Evolutionary conservation across 2,113 vertebrate species (phyloP), one percentile per base, ranked within the genome.

Genomic region (Oryzias woworae): DNA sequence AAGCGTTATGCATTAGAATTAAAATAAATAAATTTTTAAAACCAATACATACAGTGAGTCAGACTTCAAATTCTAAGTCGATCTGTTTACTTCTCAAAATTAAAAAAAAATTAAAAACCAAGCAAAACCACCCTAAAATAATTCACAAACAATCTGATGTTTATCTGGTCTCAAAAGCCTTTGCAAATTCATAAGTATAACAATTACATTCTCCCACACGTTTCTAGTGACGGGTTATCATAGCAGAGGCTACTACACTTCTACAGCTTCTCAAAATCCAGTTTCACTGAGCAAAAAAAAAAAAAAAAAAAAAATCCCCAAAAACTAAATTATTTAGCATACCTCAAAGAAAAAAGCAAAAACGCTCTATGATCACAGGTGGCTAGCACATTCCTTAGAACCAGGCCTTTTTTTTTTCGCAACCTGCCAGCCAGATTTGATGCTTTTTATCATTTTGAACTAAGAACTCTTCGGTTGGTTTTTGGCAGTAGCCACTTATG

Each of bases 21-120:
- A 89, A 89, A 91, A 90, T 89, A 92, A 91, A 91, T 88, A 87
- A 51, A 84, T 78, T 80, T 58, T 48, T 69, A 77, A 87, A 87
- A 89, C 83, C 84, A 90, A 90, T 81, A 91, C 86, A 88, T 89
- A 91, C 84, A 91, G 83, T 75, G 73, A 91, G 87, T 90, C 83
- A 80, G 90, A 88, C 87, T 80, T 84, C 82, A 90, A 90, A 82
- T 83, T 88, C 89, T 89, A 90, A 75, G 75, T 86, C 78, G 84
- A 79, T 58, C 66, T 79, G 61, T 61, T 74, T 76, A 50, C 81
- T 83, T 69, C 73, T 78, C 49, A 66, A 69, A 77, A 62, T 14
- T 53, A 7, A 50, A 56, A 65, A 73, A 28, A 1, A 12, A 46
- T 5, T 4, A 56, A 41, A 53, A 44, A 20, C 18, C 51, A 44